Evolutionary conservation across 1,140 invertebrate genomes (phyloP).

Genomic region (Latrodectus geometricus): DNA sequence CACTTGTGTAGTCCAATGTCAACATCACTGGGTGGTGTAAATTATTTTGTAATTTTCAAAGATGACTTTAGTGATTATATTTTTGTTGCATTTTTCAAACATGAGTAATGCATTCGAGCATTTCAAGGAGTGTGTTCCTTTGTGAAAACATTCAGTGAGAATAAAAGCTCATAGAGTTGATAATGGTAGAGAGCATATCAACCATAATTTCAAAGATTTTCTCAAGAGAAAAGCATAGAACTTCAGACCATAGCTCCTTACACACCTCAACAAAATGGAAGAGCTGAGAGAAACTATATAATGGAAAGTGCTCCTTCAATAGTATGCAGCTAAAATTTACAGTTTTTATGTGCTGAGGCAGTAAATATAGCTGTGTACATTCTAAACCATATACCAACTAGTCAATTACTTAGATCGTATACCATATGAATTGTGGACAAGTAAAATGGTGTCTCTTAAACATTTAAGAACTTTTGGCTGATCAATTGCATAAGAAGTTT

Average conservation of each 20-base stretch:
- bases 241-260: constrained; percentile 30
- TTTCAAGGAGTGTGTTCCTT: constrained; percentile 32
- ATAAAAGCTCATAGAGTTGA: not conserved
- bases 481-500: not conserved
- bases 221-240: constrained; percentile 21
- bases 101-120: constrained; percentile 66
- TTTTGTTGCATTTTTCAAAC: constrained; percentile 68
- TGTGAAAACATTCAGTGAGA: constrained; percentile 64
- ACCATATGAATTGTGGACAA: too few relatives aligned
- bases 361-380: not conserved
- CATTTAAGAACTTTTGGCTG: too few relatives aligned
- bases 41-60: constrained; percentile 68
- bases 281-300: constrained; percentile 29
- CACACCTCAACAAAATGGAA: constrained; percentile 38
- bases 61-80: constrained; percentile 68
- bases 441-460: too few relatives aligned
- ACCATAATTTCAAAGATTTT: not conserved
- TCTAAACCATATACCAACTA: too few relatives aligned
- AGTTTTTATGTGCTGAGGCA: constrained; percentile 43
- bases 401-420: too few relatives aligned
- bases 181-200: not conserved
- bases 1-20: constrained; percentile 68
- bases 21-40: constrained; percentile 65
- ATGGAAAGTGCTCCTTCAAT: constrained; percentile 47
- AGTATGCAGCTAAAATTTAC: constrained; percentile 4